Evolutionary conservation across 64 coral and sea anemone genomes (phyloP).

Genomic region (Stichodactyla helianthus): DNA sequence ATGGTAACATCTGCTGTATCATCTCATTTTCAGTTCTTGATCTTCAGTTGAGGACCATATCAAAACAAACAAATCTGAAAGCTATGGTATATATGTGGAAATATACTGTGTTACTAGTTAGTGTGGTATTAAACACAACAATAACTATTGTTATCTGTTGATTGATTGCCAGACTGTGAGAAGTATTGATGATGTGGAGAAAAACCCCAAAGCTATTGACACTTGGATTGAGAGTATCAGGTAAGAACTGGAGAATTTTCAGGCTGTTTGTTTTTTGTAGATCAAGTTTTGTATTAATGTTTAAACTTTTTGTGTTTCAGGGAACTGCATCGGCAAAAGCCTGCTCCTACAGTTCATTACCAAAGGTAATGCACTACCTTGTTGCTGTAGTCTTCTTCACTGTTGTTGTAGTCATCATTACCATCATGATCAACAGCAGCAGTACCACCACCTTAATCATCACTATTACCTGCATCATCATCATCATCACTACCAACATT

Average conservation of each 20-base stretch:
- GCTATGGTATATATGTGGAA: constrained; percentile 66
- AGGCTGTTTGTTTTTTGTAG: not conserved
- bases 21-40: constrained; percentile 67
- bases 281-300: not conserved
- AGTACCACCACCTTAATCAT: not conserved
- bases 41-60: constrained; percentile 68
- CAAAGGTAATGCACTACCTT: constrained; percentile 46
- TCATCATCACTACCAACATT: not conserved
- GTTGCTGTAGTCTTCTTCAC: too few relatives aligned
- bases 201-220: constrained; percentile 94
- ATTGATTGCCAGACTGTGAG: constrained; percentile 66
- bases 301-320: constrained; percentile 33
- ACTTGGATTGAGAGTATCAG: constrained; percentile 97
- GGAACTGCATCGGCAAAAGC: constrained; percentile 95
- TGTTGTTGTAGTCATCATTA: too few relatives aligned
- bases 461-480: not conserved
- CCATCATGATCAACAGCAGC: not conserved
- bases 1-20: not conserved
- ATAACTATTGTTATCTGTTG: not conserved
- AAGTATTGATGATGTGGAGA: constrained; percentile 90
- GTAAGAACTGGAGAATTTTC: constrained; percentile 10
- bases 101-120: not conserved
- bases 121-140: not conserved
- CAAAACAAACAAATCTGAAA: constrained; percentile 94
- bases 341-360: constrained; percentile 95